Conservation (phyloP, 1,140 invertebrate species). For the Mactra quadrangularis region DNA sequence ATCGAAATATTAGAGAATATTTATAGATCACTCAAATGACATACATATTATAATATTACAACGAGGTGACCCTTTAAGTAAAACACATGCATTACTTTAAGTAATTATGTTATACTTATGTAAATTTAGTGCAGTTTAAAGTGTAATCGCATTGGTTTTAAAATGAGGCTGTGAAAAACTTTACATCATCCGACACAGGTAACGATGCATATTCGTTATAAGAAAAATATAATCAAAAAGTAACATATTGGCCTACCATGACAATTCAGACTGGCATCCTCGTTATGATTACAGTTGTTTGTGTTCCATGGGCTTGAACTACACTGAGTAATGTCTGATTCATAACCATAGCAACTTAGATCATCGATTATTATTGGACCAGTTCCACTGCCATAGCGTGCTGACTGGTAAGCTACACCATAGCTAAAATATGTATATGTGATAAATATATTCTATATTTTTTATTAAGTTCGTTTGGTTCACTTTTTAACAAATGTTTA, state of each 20-base stretch:
- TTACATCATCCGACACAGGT: not conserved
- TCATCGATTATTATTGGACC: conserved; percentile 90
- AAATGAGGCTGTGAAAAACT: not conserved
- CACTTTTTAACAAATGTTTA: too few relatives aligned
- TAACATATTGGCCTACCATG: not conserved
- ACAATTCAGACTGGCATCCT: conserved; percentile 59
- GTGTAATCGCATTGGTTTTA: not conserved
- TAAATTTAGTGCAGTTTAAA: not conserved
- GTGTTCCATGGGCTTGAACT: conserved; percentile 87
- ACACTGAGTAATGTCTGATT: conserved; percentile 87
- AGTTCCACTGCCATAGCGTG: conserved; percentile 84
- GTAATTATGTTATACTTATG: too few relatives aligned
- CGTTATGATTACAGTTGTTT: conserved; percentile 51
- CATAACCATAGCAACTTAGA: conserved; percentile 88
- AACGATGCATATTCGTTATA: not conserved
- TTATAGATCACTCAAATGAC: too few relatives aligned
- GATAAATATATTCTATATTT: too few relatives aligned
- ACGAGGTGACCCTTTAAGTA: too few relatives aligned
- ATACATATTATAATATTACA: too few relatives aligned
- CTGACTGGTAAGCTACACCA: not conserved
- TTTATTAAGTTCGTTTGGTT: too few relatives aligned
- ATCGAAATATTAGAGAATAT: too few relatives aligned
- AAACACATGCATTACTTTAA: too few relatives aligned
- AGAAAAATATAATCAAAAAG: not conserved
- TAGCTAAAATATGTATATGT: too few relatives aligned